Conservation (phyloP, 2,113 vertebrate species). For the Holacanthus passer region DNA sequence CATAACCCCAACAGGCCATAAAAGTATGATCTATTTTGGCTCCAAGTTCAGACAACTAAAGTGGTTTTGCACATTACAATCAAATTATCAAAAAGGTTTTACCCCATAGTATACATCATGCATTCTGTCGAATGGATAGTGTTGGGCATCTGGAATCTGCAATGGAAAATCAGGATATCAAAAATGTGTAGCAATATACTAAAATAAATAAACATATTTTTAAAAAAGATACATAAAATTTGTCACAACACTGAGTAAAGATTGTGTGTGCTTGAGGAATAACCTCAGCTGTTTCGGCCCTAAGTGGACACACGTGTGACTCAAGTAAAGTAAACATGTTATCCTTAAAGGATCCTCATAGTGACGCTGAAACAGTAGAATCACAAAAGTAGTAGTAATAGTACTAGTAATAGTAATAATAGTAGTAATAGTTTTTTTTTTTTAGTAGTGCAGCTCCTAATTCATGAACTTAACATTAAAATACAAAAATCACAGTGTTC, state of each 20-base stretch:
- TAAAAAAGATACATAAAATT: not conserved
- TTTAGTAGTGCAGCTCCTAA: not conserved
- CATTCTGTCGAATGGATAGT: too few species aligned
- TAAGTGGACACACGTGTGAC: not conserved
- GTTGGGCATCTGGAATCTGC: too few species aligned
- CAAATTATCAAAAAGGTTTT: not conserved
- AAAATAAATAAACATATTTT: not conserved
- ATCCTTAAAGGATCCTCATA: rapidly evolving
- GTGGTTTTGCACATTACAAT: not conserved
- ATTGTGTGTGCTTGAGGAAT: not conserved
- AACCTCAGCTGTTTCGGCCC: not conserved
- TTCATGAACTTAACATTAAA: not conserved
- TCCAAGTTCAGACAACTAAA: not conserved
- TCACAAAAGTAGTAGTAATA: not conserved
- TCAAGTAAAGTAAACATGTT: not conserved
- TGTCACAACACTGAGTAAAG: not conserved
- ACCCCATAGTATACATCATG: constrained; percentile 1
- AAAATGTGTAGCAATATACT: not conserved
- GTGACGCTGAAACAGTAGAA: not conserved
- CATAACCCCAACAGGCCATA: not conserved
- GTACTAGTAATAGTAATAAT: too few species aligned
- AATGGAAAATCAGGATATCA: not conserved
- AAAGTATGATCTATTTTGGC: not conserved
- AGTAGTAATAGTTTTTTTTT: not conserved
- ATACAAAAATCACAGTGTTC: too few species aligned